Base-by-base conservation (phyloP, 2,888 invertebrate genomes). In the Ischnus inquisitorius region DNA sequence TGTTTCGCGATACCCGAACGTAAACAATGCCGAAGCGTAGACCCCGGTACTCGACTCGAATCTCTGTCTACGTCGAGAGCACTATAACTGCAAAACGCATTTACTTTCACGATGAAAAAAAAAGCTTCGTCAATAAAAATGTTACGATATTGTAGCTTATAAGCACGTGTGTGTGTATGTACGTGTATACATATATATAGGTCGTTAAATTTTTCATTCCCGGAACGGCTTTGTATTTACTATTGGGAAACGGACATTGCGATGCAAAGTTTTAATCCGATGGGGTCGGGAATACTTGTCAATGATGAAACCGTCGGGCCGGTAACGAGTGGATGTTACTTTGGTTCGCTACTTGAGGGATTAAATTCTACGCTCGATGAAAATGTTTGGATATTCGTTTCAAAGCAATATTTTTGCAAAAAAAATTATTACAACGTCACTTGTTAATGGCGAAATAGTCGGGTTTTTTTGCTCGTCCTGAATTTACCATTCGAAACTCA, bases 91-190 rank as follows among this genome's bases (percentile, higher is more conserved):
- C 16, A 34, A 62, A 62, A 62, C 28, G 48, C 74, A 74, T 74
- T 74, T 74, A 62, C 62, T 43, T 72, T 12, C 12, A 19, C 12
- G 43, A 8, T 43, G 43, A 54, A 54, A 22, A 60, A 71, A 57
- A 71, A 60, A 68, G 60, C 16, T 19, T 72, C 43, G 28, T 60
- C 72, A 43, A 72, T 72, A 72, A 60, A 72, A 72, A 60, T 16
- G 48, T 68, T 34, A 28, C 28, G 68, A 8, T 54, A 22, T 12
- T 22, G 10, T 19, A 1, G 22, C 12, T 19, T 22, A 10, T 3
- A 3, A 54, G 19, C 3, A 22, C 19, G 19, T 12, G 2, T 19
- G 2, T 8, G 54, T 12, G 22, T 48, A 16, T 48, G 48, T 48
- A 39, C 48, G 51, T 25, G n/a, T 48, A n/a, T 16, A n/a, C 14